phyloP scores from a whole-genome alignment of 2,113 vertebrate genomes.

The Pollimyrus isidori region DNA sequence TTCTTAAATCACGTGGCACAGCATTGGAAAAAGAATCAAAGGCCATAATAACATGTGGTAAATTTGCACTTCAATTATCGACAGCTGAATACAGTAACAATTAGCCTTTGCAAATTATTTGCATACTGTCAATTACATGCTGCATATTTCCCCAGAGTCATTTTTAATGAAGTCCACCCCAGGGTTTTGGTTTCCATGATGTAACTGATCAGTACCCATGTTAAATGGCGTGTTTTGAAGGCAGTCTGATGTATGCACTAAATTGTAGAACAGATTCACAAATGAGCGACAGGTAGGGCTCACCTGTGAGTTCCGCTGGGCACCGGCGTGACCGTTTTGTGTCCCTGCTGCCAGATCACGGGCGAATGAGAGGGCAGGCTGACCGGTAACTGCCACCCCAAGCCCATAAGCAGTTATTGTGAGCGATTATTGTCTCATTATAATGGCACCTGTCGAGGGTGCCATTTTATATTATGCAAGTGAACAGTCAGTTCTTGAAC shows the following conservation, averaged over 20 bases:
- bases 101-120: not conserved
- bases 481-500: not conserved
- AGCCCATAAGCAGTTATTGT: not conserved
- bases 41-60: not conserved
- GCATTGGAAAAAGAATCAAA: not conserved
- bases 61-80: conserved; percentile 1
- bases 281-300: not conserved
- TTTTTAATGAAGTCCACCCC: conserved; percentile 14
- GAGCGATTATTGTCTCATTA: not conserved
- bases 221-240: not conserved
- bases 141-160: not conserved
- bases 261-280: not conserved
- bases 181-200: not conserved
- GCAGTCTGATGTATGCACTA: not conserved
- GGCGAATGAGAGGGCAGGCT: not conserved
- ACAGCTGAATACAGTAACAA: not conserved
- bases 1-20: not conserved
- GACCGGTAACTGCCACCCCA: not conserved
- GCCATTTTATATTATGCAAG: not conserved
- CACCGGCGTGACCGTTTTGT: not conserved
- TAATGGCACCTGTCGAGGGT: not conserved
- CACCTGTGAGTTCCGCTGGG: not conserved
- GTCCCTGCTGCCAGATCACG: not conserved
- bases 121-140: not conserved
- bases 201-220: not conserved